Conservation (phyloP, 2,113 vertebrate species). For the Leucosticte australis region DNA sequence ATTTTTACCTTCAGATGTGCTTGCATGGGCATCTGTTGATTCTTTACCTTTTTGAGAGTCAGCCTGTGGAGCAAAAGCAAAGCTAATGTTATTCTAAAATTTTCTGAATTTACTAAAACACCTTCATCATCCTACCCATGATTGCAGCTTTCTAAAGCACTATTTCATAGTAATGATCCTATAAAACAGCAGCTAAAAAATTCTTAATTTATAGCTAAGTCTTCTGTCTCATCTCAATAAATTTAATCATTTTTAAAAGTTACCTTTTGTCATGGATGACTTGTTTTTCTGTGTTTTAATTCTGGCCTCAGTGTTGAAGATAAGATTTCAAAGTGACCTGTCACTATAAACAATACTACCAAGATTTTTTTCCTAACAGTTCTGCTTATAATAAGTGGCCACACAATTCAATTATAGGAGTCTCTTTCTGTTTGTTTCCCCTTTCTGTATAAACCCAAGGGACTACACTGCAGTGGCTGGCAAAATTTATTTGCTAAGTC, state of each 20-base stretch:
- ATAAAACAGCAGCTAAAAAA: not conserved
- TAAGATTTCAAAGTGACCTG: not conserved
- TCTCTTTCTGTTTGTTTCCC: not conserved
- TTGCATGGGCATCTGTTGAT: constrained; percentile 44
- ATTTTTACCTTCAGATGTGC: constrained; percentile 75
- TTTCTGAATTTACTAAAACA: not conserved
- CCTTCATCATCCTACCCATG: not conserved
- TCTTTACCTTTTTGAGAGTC: constrained; percentile 54
- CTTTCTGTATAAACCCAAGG: not conserved
- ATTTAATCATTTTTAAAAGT: not conserved
- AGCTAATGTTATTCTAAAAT: not conserved
- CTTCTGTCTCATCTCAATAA: not conserved
- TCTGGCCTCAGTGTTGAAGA: not conserved
- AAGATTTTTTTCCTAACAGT: not conserved
- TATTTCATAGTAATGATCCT: not conserved
- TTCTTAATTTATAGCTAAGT: not conserved
- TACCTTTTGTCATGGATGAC: not conserved
- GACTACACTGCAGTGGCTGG: not conserved
- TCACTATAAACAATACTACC: not conserved
- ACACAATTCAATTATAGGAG: not conserved
- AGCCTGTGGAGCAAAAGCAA: constrained; percentile 58
- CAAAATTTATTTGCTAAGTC: not conserved
- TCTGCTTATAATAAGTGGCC: not conserved
- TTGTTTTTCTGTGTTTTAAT: not conserved
- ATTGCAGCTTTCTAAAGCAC: not conserved